These are phyloP conservation scores for Sanderia malayensis DNA, from an alignment of 30 jellyfish, hydroid and myxozoan species.

Conservation along the genomic window DNA sequence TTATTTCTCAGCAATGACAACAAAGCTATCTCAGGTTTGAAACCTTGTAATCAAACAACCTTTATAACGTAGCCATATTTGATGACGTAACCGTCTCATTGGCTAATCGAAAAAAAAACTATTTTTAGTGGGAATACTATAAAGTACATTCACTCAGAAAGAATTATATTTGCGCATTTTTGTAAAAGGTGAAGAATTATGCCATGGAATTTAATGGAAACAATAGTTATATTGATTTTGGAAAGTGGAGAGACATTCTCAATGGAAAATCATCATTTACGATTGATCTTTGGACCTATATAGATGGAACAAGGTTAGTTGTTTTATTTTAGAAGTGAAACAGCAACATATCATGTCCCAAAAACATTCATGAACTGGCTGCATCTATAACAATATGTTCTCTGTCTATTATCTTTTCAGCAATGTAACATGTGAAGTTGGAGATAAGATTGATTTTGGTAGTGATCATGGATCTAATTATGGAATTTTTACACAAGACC, in stretches of 20 bases:
- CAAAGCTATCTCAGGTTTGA: slow-evolving; percentile 45
- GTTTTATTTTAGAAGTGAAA: no score
- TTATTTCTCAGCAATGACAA: slow-evolving; percentile 56
- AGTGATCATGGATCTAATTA: neutral
- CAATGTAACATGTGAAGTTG: slow-evolving; percentile 14
- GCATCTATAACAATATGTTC: no score
- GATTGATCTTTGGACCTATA: slow-evolving; percentile 23
- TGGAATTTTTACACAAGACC: slow-evolving; percentile 20
- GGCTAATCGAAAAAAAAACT: no score
- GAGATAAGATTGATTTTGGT: slow-evolving; percentile 43
- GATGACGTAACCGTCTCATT: no score
- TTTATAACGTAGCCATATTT: no score
- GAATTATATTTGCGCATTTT: no score
- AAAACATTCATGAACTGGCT: no score
- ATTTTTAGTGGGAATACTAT: no score
- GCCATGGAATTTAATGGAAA: slow-evolving; percentile 49
- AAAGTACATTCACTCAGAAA: no score
- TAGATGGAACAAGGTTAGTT: slow-evolving; percentile 45
- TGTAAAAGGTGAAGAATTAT: slow-evolving; percentile 7
- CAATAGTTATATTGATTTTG: slow-evolving; percentile 22
- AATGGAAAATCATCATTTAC: slow-evolving; percentile 17
- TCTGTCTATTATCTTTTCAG: slow-evolving; percentile 34
- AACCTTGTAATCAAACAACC: no score
- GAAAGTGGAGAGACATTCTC: slow-evolving; percentile 11
- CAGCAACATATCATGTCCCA: no score